Evolutionary conservation across 1,140 invertebrate genomes (phyloP).

Genomic region (Cyclina sinensis): DNA sequence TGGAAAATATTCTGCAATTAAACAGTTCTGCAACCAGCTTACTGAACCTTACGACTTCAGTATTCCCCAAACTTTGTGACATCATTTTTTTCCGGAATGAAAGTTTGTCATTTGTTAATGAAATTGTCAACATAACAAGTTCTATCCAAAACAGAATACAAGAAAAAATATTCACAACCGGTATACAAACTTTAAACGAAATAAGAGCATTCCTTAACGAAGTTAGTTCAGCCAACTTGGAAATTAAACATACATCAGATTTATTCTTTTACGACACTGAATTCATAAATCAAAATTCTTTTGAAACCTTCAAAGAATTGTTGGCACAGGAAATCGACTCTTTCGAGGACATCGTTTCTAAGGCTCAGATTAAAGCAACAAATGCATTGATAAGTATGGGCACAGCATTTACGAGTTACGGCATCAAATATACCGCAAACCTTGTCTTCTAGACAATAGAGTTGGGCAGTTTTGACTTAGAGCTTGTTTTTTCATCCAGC

Average conservation of each 20-base stretch:
- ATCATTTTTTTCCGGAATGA: not conserved
- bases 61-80: not conserved
- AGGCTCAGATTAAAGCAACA: not conserved
- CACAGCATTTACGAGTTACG: not conserved
- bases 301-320: not conserved
- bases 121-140: too few relatives aligned
- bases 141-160: too few relatives aligned
- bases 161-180: too few relatives aligned
- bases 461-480: not conserved
- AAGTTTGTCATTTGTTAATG: not conserved
- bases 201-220: not conserved
- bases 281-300: not conserved
- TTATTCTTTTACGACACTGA: conserved; percentile 18
- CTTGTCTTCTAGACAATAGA: not conserved
- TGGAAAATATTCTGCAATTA: not conserved
- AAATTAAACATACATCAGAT: not conserved
- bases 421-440: not conserved
- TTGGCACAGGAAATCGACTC: not conserved
- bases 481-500: not conserved
- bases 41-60: not conserved
- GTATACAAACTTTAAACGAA: not conserved
- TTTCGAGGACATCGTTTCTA: not conserved
- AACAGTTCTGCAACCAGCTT: not conserved
- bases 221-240: not conserved
- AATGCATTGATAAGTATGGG: not conserved